A percentile compares a stretch with the other conserved stretches of the same genome.
phyloP scores from a whole-genome alignment of 2,888 invertebrate species.

The Troglohyphantes excavatus region DNA sequence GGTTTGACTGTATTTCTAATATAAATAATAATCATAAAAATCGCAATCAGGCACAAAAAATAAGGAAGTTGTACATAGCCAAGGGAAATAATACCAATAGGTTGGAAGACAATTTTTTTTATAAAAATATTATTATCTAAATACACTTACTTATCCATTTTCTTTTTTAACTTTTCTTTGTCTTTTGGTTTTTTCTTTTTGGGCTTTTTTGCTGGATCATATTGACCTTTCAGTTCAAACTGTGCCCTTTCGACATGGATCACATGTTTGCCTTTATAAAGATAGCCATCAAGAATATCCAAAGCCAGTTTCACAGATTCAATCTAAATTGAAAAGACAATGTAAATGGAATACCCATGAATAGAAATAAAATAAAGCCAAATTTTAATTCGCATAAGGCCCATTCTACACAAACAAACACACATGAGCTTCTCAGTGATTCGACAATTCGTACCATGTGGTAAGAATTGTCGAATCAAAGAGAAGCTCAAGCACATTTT shows the following conservation, averaged over 20 bases:
- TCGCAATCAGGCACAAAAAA: no score
- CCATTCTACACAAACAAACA: no score
- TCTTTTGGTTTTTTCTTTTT: conserved; percentile 93
- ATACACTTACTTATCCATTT: conserved; percentile 92
- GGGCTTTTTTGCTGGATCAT: conserved; percentile 95
- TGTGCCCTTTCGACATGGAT: conserved; percentile 95
- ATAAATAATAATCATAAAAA: no score
- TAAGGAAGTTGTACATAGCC: no score
- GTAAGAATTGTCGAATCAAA: no score
- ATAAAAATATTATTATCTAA: no score
- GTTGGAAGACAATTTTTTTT: no score
- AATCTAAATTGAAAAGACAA: conserved; percentile 84
- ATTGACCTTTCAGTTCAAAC: conserved; percentile 95
- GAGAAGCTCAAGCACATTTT: no score
- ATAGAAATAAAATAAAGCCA: not conserved
- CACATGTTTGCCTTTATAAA: conserved; percentile 87
- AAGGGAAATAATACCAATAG: no score
- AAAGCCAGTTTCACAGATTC: conserved; percentile 97
- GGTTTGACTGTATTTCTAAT: no score
- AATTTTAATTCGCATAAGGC: not conserved
- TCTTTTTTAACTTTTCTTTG: conserved; percentile 94
- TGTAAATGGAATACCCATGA: not conserved
- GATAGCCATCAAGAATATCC: conserved; percentile 93
- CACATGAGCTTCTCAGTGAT: no score
- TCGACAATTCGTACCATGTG: no score